A percentile compares a stretch with the other conserved stretches of the same genome.
Conservation (phyloP, 2,888 invertebrate genomes). For the Dynastes hyllus region DNA sequence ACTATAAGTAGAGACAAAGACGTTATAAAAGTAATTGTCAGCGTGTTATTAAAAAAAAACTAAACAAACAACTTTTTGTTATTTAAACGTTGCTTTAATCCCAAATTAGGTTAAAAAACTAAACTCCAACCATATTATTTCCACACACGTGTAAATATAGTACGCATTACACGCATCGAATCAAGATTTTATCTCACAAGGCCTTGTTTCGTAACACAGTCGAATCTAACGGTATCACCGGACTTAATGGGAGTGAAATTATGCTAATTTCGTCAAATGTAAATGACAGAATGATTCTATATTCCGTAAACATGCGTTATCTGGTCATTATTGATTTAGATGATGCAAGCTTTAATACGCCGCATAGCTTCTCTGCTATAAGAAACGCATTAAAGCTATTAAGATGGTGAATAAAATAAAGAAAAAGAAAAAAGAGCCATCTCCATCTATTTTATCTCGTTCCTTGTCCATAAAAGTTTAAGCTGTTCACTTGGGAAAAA, state of each 20-base stretch:
- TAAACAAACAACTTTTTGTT: no score
- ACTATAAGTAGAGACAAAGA: no score
- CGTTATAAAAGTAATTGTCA: no score
- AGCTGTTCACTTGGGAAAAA: not conserved
- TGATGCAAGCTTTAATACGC: conserved; percentile 25
- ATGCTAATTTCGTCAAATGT: conserved; percentile 32
- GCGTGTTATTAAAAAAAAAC: no score
- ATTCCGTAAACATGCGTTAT: conserved; percentile 22
- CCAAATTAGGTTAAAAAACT: no score
- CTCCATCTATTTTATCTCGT: not conserved
- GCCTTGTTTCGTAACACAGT: conserved; percentile 25
- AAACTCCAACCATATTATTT: not conserved
- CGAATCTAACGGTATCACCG: conserved; percentile 34
- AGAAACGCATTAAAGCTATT: conserved; percentile 19
- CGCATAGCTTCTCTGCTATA: not conserved
- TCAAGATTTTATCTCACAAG: not conserved
- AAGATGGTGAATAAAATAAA: conserved; percentile 1
- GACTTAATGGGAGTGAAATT: conserved; percentile 39
- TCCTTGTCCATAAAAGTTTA: not conserved
- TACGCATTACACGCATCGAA: not conserved
- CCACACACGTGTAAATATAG: not conserved
- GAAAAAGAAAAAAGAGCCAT: not conserved
- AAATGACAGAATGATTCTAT: conserved; percentile 35
- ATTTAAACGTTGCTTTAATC: no score
- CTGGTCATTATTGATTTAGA: conserved; percentile 16